These are phyloP conservation scores for Drosophila birchii DNA, from an alignment of 2,888 invertebrate genomes.

Conservation along the genomic window DNA sequence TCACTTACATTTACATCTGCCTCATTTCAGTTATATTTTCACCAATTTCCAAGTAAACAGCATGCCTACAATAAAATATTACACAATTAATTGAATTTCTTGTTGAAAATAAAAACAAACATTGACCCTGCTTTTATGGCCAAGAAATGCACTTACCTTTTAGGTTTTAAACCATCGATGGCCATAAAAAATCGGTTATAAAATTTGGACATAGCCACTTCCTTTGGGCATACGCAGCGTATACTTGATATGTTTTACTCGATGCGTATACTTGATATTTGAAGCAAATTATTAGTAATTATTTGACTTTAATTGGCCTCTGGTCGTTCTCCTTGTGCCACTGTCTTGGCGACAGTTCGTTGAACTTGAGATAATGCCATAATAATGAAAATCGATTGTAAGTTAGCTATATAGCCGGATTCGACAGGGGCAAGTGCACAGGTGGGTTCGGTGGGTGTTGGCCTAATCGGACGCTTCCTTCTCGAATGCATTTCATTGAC, in stretches of 20 bases:
- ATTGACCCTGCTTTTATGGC: too few species aligned
- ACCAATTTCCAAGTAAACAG: background rate
- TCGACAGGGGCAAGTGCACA: conserved; percentile 19
- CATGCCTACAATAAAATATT: background rate
- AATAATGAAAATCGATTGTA: conserved; percentile 30
- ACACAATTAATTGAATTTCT: background rate
- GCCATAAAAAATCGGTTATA: background rate
- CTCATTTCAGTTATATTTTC: background rate
- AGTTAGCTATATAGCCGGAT: background rate
- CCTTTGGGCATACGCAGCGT: conserved; percentile 5
- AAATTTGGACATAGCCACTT: background rate
- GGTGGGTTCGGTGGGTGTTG: background rate
- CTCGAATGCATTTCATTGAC: conserved; percentile 27
- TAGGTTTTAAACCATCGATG: background rate
- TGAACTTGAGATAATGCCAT: conserved; percentile 52
- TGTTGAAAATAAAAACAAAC: background rate
- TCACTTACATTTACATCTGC: background rate
- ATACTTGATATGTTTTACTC: background rate
- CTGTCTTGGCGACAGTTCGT: conserved; percentile 44
- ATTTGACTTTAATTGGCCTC: conserved; percentile 5
- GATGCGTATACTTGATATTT: conserved; percentile 4
- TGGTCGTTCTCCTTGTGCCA: conserved; percentile 56
- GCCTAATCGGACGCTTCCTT: conserved; percentile 23
- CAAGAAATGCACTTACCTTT: background rate
- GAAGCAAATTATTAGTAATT: conserved; percentile 14